These are phyloP conservation scores for Platorchestia sp. DNA, from an alignment of 1,140 invertebrate species.

Conservation along the genomic window DNA sequence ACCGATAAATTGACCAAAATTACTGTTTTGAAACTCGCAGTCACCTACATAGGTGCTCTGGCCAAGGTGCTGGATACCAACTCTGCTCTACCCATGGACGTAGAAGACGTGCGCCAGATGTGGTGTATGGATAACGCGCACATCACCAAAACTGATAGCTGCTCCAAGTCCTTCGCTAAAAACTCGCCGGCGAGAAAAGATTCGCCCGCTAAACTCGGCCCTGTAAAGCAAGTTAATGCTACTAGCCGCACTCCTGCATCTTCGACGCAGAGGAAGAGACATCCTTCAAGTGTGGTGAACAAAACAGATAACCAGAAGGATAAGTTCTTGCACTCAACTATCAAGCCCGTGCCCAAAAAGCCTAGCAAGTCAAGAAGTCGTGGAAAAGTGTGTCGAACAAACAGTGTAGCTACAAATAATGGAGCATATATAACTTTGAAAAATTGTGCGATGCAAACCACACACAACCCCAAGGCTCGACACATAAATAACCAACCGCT, in stretches of 20 bases:
- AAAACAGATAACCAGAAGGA: conserved; percentile 55
- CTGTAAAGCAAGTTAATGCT: conserved; percentile 6
- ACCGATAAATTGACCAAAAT: conserved; percentile 88
- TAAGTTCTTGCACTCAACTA: conserved; percentile 46
- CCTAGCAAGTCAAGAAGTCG: conserved; percentile 64
- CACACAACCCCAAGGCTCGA: conserved; percentile 61
- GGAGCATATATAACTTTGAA: conserved; percentile 66
- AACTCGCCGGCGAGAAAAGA: conserved; percentile 29
- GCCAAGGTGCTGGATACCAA: conserved; percentile 72
- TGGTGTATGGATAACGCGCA: conserved; percentile 67
- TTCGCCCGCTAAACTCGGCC: not conserved
- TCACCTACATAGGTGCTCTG: conserved; percentile 86
- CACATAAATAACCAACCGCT: conserved; percentile 63
- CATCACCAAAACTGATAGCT: conserved; percentile 66
- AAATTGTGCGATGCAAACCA: conserved; percentile 65
- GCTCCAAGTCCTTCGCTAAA: conserved; percentile 60
- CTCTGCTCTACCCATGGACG: conserved; percentile 58
- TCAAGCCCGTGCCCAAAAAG: conserved; percentile 57
- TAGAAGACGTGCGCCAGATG: conserved; percentile 64
- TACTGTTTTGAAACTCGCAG: conserved; percentile 86
- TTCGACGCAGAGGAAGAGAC: not conserved
- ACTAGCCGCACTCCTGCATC: conserved; percentile 54
- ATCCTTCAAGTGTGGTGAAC: not conserved
- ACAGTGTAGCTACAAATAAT: conserved; percentile 65
- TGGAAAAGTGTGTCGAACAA: conserved; percentile 65